Base-by-base conservation (phyloP, 2,113 vertebrate genomes). In the Brachirus orientalis region DNA sequence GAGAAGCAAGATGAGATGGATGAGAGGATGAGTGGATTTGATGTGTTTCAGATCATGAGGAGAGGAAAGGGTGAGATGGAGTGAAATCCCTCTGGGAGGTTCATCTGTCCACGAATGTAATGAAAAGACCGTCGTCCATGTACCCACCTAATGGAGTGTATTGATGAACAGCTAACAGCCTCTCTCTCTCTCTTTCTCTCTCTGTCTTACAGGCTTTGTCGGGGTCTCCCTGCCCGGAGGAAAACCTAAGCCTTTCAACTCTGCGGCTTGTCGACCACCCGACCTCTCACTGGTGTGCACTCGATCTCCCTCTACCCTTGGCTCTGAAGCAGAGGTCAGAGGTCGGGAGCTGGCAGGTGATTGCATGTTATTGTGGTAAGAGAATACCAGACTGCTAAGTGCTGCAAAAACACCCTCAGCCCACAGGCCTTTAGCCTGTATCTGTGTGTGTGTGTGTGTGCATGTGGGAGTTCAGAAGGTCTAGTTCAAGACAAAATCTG, bases 331-430 rank as follows among this genome's bases (percentile, higher is more conserved):
- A 69, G 56, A 69, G 82, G 84, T 87, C 90, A 90, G 7, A 81
- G 87, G 89, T 88, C 87, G 60, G 64, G 72, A 58, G 82, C 85
- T 77, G 86, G 77, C 86, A 87, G 90, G 86, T 90, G 83, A 86
- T 88, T 88, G 87, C 82, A 82, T 91, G 88, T 90, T 92, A 88
- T 90, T 88, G 72, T 87, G 88, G 91, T 91, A 93, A 92, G 86
- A 60, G 45, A 88, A 91, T 77, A 89, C 89, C 72, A 55, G 17
- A 45, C 61, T 46, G 47, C 84, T 83, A 83, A 90, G 86, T 84
- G 79, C 87, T 86, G 85, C 55, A 68, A 88, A 91, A 92, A 92
- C 83, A 86, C 79, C 82, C 89, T 90, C 86, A 87, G 67, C 80
- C 85, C 78, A 88, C 60, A 69, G 83, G 81, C 74, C 68, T 86